Conservation (phyloP, 2,797 vertebrate species). For the Tolypeutes matacus region DNA sequence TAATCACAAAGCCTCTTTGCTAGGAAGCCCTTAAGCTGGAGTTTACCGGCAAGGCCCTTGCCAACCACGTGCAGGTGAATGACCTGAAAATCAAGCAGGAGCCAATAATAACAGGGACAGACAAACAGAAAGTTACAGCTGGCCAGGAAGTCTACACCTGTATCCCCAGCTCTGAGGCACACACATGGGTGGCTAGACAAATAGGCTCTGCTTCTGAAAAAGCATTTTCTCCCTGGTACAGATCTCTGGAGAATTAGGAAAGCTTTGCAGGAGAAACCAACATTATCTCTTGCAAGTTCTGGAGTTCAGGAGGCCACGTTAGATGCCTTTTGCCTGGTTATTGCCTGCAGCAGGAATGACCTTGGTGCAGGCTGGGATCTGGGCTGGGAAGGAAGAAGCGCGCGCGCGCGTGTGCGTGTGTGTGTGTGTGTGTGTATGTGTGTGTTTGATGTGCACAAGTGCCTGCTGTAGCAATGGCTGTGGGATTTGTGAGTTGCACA, state of each 20-base stretch:
- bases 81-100: conserved; percentile 75
- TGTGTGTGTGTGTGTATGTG: background rate
- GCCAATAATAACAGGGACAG: conserved; percentile 74
- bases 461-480: background rate
- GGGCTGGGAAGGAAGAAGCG: background rate
- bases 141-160: conserved; percentile 59
- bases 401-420: background rate
- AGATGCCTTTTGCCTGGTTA: background rate
- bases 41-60: background rate
- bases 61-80: conserved; percentile 75
- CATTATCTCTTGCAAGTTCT: conserved; percentile 2
- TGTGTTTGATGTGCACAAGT: too few species aligned
- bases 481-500: background rate
- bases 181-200: background rate
- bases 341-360: background rate
- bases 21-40: conserved; percentile 66
- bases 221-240: background rate
- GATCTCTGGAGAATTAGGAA: background rate
- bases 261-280: conserved; percentile 37
- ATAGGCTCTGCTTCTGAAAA: background rate
- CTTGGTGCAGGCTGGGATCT: background rate
- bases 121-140: conserved; percentile 61
- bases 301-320: background rate
- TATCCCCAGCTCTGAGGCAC: background rate
- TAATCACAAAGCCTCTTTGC: conserved; percentile 72